Evolutionary conservation across 2,113 vertebrate species (phyloP).

Genomic region (Regulus satrapa): DNA sequence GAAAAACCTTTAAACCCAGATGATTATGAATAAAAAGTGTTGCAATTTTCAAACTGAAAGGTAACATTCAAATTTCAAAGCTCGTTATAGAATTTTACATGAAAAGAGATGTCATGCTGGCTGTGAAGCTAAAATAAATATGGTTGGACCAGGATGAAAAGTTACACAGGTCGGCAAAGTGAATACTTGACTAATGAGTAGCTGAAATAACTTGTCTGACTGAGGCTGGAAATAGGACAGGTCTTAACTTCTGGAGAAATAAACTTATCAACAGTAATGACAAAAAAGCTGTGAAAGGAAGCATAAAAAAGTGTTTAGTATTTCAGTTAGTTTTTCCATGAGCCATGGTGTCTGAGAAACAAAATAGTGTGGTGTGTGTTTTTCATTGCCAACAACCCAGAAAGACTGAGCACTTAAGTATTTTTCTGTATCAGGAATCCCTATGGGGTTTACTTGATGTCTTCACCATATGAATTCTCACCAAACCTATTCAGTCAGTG

Average conservation of each 20-base stretch:
- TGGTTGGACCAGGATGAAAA: not conserved
- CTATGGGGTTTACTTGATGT: conserved; percentile 15
- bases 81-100: not conserved
- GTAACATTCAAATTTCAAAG: not conserved
- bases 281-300: conserved; percentile 56
- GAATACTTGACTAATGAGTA: conserved; percentile 6
- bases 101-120: not conserved
- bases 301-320: conserved; percentile 46
- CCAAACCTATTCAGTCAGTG: not conserved
- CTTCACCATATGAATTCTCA: conserved; percentile 42
- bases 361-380: not conserved
- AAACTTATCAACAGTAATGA: conserved; percentile 55
- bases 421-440: conserved; percentile 39
- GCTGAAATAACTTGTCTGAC: not conserved
- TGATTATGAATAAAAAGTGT: not conserved
- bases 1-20: too few relatives aligned
- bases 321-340: conserved; percentile 36
- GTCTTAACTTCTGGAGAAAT: conserved; percentile 44
- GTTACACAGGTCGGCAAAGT: not conserved
- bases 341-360: conserved; percentile 7
- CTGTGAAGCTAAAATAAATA: not conserved
- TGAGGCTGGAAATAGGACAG: not conserved
- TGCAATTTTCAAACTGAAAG: not conserved
- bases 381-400: conserved; percentile 4
- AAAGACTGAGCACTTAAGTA: not conserved